Evolutionary conservation across 2,797 vertebrate genomes (phyloP).

Genomic region (Paratrypauchen microcephalus): DNA sequence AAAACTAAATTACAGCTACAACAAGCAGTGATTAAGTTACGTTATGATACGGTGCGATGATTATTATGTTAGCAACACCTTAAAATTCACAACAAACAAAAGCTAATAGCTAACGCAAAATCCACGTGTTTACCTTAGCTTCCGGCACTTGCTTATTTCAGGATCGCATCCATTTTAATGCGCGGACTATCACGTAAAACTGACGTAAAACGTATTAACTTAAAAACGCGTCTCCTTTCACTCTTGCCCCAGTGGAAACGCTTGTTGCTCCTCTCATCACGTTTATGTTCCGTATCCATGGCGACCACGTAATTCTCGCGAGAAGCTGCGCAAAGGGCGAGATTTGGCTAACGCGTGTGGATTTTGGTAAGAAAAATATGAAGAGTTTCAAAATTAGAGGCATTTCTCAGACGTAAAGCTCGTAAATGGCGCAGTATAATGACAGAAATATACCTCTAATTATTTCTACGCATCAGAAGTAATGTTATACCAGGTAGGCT

Average conservation of each 20-base stretch:
- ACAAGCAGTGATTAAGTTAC: too few species aligned
- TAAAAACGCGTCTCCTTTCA: not conserved
- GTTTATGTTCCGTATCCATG: conserved; percentile 59
- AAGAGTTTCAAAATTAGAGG: too few species aligned
- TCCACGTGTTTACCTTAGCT: not conserved
- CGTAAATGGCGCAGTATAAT: not conserved
- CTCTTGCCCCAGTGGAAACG: not conserved
- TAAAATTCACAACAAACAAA: not conserved
- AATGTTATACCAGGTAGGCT: not conserved
- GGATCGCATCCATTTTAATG: not conserved
- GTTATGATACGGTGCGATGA: too few species aligned
- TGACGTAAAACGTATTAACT: too few species aligned
- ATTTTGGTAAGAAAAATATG: not conserved
- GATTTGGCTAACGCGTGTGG: not conserved
- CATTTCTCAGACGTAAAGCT: not conserved
- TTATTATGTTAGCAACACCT: not conserved
- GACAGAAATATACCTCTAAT: not conserved
- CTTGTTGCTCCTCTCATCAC: not conserved
- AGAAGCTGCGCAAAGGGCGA: conserved; percentile 19
- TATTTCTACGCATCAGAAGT: not conserved
- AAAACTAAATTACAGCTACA: too few species aligned
- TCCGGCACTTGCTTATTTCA: not conserved
- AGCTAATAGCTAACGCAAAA: not conserved
- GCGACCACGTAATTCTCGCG: conserved; percentile 56
- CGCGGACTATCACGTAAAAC: too few species aligned